phyloP scores from a whole-genome alignment of 2,797 vertebrate genomes.

The Erethizon dorsatum region DNA sequence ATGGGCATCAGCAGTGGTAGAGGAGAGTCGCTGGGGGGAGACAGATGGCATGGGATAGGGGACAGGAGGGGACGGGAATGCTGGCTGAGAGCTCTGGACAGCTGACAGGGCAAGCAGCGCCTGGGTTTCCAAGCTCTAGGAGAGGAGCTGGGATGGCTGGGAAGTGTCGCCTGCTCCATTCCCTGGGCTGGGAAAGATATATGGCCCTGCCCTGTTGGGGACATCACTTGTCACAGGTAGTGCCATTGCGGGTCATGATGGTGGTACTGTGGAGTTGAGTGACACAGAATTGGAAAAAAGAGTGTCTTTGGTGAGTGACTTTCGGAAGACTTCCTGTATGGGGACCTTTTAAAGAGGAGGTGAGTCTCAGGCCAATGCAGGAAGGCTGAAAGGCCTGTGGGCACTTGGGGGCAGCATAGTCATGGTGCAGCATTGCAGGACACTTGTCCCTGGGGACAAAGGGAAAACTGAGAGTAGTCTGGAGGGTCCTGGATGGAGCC shows the following conservation, averaged over 20 bases:
- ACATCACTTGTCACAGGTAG: neutral
- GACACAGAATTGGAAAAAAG: neutral
- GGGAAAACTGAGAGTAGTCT: too few relatives aligned
- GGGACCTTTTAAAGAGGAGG: neutral
- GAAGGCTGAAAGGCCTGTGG: neutral
- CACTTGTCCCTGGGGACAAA: neutral
- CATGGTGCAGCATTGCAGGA: rapidly evolving
- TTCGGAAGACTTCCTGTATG: neutral
- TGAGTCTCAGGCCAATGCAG: neutral
- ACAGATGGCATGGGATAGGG: neutral
- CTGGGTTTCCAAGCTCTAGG: neutral
- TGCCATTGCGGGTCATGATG: rapidly evolving
- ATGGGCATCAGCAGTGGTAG: too few relatives aligned
- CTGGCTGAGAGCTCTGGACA: neutral
- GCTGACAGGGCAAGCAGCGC: too few relatives aligned
- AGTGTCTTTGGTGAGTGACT: neutral
- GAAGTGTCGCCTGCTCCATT: rapidly evolving
- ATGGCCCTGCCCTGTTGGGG: neutral
- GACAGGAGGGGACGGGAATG: too few relatives aligned
- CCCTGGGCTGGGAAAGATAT: neutral
- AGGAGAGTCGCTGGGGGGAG: neutral
- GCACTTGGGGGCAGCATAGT: neutral
- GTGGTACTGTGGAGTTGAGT: too few relatives aligned
- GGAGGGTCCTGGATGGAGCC: neutral
- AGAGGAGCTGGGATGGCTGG: neutral